These are phyloP conservation scores for Electrona antarctica DNA, from an alignment of 2,113 vertebrate genomes.

Conservation along the genomic window DNA sequence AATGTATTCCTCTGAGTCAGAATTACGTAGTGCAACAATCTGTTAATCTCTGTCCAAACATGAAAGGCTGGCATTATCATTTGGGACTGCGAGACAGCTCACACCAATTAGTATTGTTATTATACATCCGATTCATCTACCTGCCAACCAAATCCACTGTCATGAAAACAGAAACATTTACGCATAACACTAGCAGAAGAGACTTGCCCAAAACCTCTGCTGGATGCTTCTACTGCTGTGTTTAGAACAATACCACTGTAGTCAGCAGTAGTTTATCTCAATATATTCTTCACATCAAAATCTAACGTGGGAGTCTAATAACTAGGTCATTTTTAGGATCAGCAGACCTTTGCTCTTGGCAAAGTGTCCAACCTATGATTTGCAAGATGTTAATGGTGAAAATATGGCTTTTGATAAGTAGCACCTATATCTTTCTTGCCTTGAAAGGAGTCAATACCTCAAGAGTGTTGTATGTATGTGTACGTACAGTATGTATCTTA, in stretches of 20 bases:
- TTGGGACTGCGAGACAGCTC: constrained; percentile 7
- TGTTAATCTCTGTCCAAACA: constrained; percentile 4
- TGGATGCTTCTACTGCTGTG: no score
- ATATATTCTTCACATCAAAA: no score
- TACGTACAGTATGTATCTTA: no score
- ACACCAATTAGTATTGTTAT: neutral
- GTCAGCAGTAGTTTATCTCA: no score
- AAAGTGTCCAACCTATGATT: neutral
- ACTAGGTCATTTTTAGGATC: neutral
- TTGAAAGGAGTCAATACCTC: constrained; percentile 22
- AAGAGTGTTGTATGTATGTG: constrained; percentile 5
- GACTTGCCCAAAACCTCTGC: no score
- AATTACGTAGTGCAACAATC: no score
- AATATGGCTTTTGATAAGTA: neutral
- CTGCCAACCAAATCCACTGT: neutral
- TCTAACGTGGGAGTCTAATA: no score
- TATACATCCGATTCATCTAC: constrained; percentile 18
- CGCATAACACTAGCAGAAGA: no score
- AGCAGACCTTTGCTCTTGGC: neutral
- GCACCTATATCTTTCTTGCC: neutral
- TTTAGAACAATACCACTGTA: no score
- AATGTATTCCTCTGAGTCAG: no score
- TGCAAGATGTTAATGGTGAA: no score
- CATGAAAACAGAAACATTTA: no score
- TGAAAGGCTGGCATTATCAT: neutral